A percentile compares a stretch with the other conserved stretches of the same genome.
phyloP scores from a whole-genome alignment of 2,888 invertebrate genomes.

The Myopa tessellatipennis region DNA sequence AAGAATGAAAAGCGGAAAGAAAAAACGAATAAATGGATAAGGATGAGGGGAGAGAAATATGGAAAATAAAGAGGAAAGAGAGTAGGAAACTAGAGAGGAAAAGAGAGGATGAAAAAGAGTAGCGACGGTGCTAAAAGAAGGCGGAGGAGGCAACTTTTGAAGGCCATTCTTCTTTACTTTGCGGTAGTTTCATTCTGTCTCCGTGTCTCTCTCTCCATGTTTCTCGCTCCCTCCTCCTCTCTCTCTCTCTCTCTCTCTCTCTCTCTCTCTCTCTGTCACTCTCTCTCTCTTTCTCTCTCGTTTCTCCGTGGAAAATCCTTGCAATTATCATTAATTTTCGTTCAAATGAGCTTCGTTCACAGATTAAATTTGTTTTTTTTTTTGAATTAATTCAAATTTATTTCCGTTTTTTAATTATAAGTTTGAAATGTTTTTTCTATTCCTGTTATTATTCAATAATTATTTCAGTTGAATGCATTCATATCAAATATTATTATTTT shows the following conservation, averaged over 20 bases:
- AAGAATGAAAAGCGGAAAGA: neutral
- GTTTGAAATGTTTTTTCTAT: neutral
- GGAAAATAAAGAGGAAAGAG: no score
- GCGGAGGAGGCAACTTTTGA: no score
- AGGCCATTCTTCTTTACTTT: neutral
- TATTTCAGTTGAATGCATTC: neutral
- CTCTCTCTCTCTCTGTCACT: neutral
- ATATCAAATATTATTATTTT: slow-evolving; percentile 2
- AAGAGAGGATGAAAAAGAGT: no score
- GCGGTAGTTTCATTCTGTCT: neutral
- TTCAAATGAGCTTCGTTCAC: neutral
- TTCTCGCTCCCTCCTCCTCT: neutral
- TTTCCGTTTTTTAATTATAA: neutral
- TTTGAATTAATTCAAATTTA: neutral
- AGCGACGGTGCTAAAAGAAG: no score
- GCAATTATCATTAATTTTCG: slow-evolving; percentile 8
- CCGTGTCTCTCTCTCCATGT: neutral
- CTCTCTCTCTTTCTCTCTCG: neutral
- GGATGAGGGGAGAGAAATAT: neutral
- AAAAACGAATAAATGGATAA: neutral
- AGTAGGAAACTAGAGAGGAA: no score
- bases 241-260: neutral
- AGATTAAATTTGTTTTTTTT: no score
- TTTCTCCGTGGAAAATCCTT: slow-evolving; percentile 26
- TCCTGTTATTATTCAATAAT: neutral